Evolutionary conservation across 2,797 vertebrate genomes (phyloP), one percentile per base, ranked within the genome.

Genomic region (Pantherophis alleghaniensis): DNA sequence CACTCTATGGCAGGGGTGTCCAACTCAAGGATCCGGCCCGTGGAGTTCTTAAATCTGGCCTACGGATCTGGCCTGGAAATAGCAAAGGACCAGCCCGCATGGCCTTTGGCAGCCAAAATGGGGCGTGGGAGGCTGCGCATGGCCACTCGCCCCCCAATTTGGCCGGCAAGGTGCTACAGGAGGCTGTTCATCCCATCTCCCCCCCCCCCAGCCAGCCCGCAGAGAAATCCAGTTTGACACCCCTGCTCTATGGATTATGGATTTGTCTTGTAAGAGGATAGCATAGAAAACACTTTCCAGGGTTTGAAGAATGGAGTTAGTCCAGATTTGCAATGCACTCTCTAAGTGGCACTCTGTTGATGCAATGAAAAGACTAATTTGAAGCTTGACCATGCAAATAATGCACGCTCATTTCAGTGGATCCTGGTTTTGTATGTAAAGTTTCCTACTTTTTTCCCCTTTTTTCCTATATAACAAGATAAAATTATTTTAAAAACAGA

Each of bases 321-420:
- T 79, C 32, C 32, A 79, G 69, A 79, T 42, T 79, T 79, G 32
- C 69, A 79, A 79, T 42, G 18, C 18, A 7, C 1, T 42, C 32
- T 79, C 18, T 79, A 42, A 79, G 7, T 22, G 18, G 69, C 69
- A 79, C 3, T 42, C 69, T 79, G 18, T 42, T 79, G 32, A 42
- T 79, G 69, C 69, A 79, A 69, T 37, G 66, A 69, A 69, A 79
- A 79, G 32, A 42, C 69, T 79, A 79, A 79, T 79, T 79, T 20
- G 32, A 20, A 42, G 18, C 69, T 79, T 20, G 18, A 20, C 69
- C 7, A 42, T 79, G 69, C 18, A 79, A 42, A 79, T 79, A 79
- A 42, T 42, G 7, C 69, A 37, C 0, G 42, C 18, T 79, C 32
- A 20, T 79, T 79, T 79, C 16, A 7, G 32, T 79, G 18, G 69